Base-by-base conservation (phyloP, 2,113 vertebrate species). In the Percina caprodes region DNA sequence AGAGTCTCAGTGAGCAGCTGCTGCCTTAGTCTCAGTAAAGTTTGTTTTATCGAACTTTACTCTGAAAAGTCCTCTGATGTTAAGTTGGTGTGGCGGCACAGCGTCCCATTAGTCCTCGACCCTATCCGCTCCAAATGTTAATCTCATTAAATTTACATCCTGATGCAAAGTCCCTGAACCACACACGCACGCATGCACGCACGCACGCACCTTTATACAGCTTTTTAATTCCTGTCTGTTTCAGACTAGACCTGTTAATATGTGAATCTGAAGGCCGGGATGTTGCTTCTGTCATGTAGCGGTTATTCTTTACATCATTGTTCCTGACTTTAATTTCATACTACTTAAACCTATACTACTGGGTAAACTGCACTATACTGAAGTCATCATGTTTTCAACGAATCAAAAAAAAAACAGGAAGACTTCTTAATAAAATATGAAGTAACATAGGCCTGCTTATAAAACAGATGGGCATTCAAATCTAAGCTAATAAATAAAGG, bases 71-170 rank as follows among this genome's bases (percentile, higher is more conserved):
- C 52, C 19, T 16, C 16, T 26, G 87, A 91, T 61, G 83, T 21
- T 78, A 60, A 86, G 80, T 59, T 6, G 19, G 5, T 14, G 67
- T 61, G 83, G 80, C 77, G n/a, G 71, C 54, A 1, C 42, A 51
- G 51, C 21, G 33, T 84, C 78, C 86, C 90, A 69, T 86, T 85
- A 83, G 83, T 80, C 80, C 84, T 83, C 24, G 0, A 77, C 68
- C 79, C 68, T 19, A 69, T 73, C 76, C 67, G 49, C 86, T 85
- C 77, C 81, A 83, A 85, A 86, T 83, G 82, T 81, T 91, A 63
- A 83, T 62, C 86, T 90, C 88, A 91, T 91, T 88, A 88, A 91
- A 90, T 73, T 83, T 87, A 79, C 76, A 91, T 86, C 75, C 5
- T 33, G 30, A 46, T 5, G 2, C 46, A 54, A 21, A 69, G 73